Evolutionary conservation across 1,140 invertebrate species (phyloP), one percentile per base, ranked within the genome.

Genomic region (Cryptotermes secundus): DNA sequence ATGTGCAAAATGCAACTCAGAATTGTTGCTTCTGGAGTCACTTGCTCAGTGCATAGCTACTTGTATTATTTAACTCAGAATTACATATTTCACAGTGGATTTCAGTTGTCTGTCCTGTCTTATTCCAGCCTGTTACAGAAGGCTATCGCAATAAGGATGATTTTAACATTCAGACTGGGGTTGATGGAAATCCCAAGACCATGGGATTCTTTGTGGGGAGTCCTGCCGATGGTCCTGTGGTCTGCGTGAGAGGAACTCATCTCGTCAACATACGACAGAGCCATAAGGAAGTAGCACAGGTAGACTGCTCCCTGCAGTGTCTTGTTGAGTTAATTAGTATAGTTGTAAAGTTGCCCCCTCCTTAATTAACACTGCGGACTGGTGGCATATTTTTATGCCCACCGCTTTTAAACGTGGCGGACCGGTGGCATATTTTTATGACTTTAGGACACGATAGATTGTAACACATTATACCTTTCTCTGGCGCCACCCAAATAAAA

Each of bases 121-220:
- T 83, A 72, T 86, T 87, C n/a, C 83, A 90, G 90, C 91, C 91
- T 38, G 85, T 89, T 14, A 87, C 87, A 53, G 86, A 89, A 53
- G 42, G 81, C 0, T 92, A 92, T 80, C 86, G 91, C 36, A 91
- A 91, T 86, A 91, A 91, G 84, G 90, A 91, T 87, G 90, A 91
- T 84, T 91, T 90, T 86, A 89, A 87, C 83, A 87, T 91, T 49
- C 87, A 88, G 81, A 84, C 65, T 53, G 90, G 90, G n/a, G 84
- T 89, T 6, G 89, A 91, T 88, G 90, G 90, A 24, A 88, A 91
- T 86, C 87, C 87, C 14, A 90, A 90, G 86, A 91, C 90, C 35
- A 88, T 91, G 81, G 91, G 91, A 31, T 90, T 89, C 85, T 90
- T 88, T 86, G 84, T 90, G 83, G 89, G 89, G 34, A 87, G 85